These are phyloP conservation scores for Microhierax caerulescens DNA, from an alignment of 2,797 vertebrate genomes.

Conservation along the genomic window DNA sequence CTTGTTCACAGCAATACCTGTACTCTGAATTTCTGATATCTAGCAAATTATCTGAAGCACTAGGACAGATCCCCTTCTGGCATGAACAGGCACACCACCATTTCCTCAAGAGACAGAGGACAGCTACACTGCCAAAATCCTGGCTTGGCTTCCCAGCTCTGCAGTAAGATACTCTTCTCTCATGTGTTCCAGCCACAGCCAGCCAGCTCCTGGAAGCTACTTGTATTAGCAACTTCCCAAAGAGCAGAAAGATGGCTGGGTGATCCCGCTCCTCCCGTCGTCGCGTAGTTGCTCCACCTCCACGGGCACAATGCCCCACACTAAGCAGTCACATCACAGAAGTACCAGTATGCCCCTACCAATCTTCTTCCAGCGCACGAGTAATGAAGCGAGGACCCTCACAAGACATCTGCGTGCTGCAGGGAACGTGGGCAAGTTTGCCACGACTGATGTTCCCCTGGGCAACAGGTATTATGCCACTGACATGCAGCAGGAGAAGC, in stretches of 20 bases:
- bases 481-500: rapidly evolving
- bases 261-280: background rate
- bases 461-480: background rate
- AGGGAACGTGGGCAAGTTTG: background rate
- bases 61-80: background rate
- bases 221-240: background rate
- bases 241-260: background rate
- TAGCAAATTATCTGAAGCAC: background rate
- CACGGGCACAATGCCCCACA: rapidly evolving
- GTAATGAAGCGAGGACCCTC: background rate
- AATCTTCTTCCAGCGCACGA: rapidly evolving
- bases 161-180: background rate
- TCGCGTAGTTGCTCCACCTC: background rate
- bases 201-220: background rate
- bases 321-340: rapidly evolving
- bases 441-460: rapidly evolving
- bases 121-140: background rate
- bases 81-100: background rate
- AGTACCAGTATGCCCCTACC: rapidly evolving
- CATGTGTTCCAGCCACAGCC: background rate
- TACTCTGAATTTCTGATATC: background rate
- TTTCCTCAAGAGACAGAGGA: background rate
- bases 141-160: background rate
- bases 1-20: background rate
- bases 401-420: rapidly evolving